Conservation (phyloP, 2,888 invertebrate species). For the Drosophila acutilabella region DNA sequence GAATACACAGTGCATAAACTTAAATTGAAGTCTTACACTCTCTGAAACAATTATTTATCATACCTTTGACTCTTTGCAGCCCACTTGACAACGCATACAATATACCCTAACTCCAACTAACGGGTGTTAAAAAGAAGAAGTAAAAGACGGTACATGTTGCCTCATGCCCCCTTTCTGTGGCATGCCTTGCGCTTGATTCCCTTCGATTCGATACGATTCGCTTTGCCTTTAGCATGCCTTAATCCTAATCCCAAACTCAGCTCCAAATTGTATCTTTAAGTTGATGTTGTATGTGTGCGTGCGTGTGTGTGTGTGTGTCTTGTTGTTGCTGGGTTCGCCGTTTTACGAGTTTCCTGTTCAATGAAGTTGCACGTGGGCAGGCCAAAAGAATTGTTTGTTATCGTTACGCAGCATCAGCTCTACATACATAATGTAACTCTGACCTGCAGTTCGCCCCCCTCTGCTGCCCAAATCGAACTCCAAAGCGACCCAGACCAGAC, state of each 20-base stretch:
- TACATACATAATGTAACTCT: conserved; percentile 51
- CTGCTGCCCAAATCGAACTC: neutral
- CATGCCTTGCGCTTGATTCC: neutral
- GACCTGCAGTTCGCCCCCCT: conserved; percentile 20
- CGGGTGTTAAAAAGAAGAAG: neutral
- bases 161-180: neutral
- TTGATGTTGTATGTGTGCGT: conserved; percentile 4
- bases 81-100: neutral
- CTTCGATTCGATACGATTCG: neutral
- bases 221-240: conserved; percentile 8
- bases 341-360: conserved; percentile 78
- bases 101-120: neutral
- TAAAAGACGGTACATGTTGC: neutral
- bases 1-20: no score
- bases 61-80: no score
- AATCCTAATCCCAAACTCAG: conserved; percentile 19
- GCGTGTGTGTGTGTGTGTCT: conserved; percentile 11
- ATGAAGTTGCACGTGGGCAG: conserved; percentile 70
- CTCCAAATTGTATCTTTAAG: conserved; percentile 51
- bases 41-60: no score
- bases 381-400: conserved; percentile 56
- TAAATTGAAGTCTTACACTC: no score
- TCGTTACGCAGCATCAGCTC: conserved; percentile 58
- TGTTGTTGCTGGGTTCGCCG: conserved; percentile 29
- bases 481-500: conserved; percentile 2